Base-by-base conservation (phyloP, 2,888 invertebrate genomes). In the Caenorhabditis sinica region DNA sequence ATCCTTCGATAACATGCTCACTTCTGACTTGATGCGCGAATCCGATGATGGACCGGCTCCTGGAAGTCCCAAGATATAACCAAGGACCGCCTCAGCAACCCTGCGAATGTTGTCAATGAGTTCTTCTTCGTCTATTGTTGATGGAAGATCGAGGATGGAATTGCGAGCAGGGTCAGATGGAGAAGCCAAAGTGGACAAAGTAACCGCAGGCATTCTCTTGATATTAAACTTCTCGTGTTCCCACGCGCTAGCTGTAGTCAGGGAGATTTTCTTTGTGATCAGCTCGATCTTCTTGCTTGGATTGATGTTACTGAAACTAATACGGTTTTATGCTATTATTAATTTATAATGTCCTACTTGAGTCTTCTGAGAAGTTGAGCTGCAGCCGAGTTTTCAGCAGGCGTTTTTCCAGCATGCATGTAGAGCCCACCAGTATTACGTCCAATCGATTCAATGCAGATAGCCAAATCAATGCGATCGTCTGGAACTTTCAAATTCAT, bases 331-430 rank as follows among this genome's bases (percentile, higher is more conserved):
- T n/a, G 17, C 30, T 49, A 49, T 13, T 23, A 17, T 20, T n/a
- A 13, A 20, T 45, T 23, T 23, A 49, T 8, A 49, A 30, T 40
- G 25, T 33, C 28, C 45, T 73, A 73, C 63, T 71, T 79, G 25
- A 88, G 72, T 61, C 87, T 79, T 75, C 86, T 79, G 51, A 91
- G 93, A 30, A 92, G 93, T 87, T 95, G 94, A 33, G 90, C 88
- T 58, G 93, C 93, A 8, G 96, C 95, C 0, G 96, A 94, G 0
- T 96, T 95, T 73, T 96, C 96, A 23, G 97, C 95, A 92, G 95
- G 98, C 0, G 97, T 96, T 94, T 98, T 97, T 0, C 98, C 98
- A 9, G 98, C 97, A 93, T 99, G 98, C 94, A 97, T 95, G 89
- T 95, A 95, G 1, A 98, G 93, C 36, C 95, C 94, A 0, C 95